These are phyloP conservation scores for Ceratotherium simum DNA, from an alignment of 2,113 vertebrate genomes.

Conservation along the genomic window DNA sequence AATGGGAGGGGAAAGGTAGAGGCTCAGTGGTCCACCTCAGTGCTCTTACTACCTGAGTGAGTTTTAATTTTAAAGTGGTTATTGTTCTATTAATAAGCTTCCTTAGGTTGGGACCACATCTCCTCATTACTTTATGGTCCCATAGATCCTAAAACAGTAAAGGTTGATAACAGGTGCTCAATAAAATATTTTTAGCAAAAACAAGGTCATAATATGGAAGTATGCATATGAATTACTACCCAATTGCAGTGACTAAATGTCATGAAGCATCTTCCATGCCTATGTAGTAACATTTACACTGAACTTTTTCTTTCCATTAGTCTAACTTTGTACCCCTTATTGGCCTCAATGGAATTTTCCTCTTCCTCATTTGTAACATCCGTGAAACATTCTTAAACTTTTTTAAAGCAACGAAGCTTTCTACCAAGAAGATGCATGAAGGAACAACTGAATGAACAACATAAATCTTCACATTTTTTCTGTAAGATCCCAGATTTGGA, in stretches of 20 bases:
- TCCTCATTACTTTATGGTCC: background rate
- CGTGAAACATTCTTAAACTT: background rate
- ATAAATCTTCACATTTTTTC: background rate
- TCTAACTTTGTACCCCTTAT: background rate
- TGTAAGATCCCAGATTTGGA: background rate
- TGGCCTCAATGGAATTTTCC: background rate
- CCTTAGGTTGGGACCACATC: background rate
- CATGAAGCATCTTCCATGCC: background rate
- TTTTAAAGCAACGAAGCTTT: background rate
- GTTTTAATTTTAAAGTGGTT: background rate
- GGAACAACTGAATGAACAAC: background rate
- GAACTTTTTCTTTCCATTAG: background rate
- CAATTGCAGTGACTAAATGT: background rate
- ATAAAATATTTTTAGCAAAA: background rate
- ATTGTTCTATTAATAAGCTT: background rate
- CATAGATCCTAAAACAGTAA: background rate
- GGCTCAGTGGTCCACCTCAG: background rate
- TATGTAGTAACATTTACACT: background rate
- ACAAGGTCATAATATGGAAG: background rate
- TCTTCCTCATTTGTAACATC: background rate
- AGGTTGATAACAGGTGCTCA: background rate
- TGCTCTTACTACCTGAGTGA: background rate
- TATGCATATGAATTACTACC: background rate
- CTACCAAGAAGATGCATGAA: slow-evolving; percentile 6
- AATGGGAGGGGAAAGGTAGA: background rate